These are phyloP conservation scores for Daubentonia madagascariensis DNA, from an alignment of 2,113 vertebrate species.

Conservation along the genomic window DNA sequence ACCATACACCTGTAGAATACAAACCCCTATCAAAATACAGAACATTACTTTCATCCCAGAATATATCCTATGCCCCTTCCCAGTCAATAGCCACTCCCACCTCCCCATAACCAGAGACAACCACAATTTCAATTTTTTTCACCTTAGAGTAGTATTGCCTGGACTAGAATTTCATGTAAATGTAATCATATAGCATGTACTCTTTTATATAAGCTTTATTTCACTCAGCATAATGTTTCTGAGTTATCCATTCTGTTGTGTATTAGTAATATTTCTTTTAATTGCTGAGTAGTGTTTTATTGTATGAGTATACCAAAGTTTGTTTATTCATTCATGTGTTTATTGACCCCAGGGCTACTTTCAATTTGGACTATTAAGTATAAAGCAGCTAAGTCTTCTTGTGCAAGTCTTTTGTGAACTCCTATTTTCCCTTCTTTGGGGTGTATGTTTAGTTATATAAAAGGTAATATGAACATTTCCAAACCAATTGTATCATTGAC, in stretches of 20 bases:
- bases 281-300: neutral
- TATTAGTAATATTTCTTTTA: neutral
- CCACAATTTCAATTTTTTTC: neutral
- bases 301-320: neutral
- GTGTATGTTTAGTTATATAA: neutral
- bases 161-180: neutral
- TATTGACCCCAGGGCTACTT: neutral
- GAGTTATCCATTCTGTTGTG: neutral
- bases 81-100: neutral
- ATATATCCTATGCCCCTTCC: neutral
- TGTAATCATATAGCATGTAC: neutral
- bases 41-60: neutral
- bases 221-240: neutral
- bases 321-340: neutral
- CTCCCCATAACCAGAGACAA: neutral
- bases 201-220: neutral
- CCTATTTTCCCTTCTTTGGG: neutral
- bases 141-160: neutral
- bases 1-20: neutral
- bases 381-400: neutral
- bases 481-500: neutral
- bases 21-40: neutral
- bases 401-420: neutral
- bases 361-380: neutral
- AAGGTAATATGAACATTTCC: neutral